Base-by-base conservation (phyloP, 2,113 vertebrate genomes). In the Myrmecophaga tridactyla region DNA sequence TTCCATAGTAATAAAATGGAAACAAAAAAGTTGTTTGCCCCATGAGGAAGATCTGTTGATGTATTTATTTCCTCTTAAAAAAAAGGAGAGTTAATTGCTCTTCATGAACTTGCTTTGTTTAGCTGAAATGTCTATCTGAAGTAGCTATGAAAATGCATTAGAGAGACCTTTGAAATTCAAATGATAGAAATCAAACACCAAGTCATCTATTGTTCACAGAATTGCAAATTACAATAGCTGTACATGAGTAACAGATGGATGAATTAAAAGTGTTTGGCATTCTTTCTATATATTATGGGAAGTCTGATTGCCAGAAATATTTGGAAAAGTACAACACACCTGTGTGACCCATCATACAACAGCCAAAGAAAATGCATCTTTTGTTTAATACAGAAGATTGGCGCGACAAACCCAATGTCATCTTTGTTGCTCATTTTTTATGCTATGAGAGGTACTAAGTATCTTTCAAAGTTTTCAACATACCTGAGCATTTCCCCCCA, bases 91-190 rank as follows among this genome's bases (percentile, higher is more conserved):
- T 4, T 17, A 46, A 46, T 41, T 93, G 29, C 53, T 81, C 15
- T 27, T 36, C 15, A 1, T 77, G 83, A 94, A 77, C 34, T 87
- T 92, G 20, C 39, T 95, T 93, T 90, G 72, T 56, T 83, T 65
- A 92, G 56, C 36, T 56, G 53, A 90, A 95, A 63, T 90, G 56
- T 93, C 17, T 86, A 3, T 70, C 17, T 83, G 77, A 76, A 67
- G 13, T 72, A 85, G 73, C 82, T n/a, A 23, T 80, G 29, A 93
- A 96, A 96, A 95, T 92, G 27, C 53, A 70, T 65, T 96, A 92
- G 27, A 92, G 58, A 88, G 84, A 92, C 29, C 63, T 82, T 78
- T 92, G 72, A 70, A 96, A 96, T 96, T 80, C 51, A 90, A 94
- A 86, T 97, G 56, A 31, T 48, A 20, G 91, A 95, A 94, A 97